phyloP scores from a whole-genome alignment of 2,797 vertebrate species.

The Chloroceryle inda region DNA sequence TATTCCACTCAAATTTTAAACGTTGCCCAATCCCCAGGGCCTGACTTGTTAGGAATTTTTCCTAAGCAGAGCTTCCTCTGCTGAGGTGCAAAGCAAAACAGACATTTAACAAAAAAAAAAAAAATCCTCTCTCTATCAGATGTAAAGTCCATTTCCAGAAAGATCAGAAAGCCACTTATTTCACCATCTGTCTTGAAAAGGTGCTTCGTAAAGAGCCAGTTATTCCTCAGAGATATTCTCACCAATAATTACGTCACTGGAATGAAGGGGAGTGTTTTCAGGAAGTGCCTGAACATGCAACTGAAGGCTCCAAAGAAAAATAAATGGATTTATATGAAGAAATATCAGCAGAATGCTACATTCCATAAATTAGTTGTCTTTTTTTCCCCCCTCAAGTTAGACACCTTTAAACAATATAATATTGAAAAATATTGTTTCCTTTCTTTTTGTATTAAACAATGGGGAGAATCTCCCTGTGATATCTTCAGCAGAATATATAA shows the following conservation, averaged over 20 bases:
- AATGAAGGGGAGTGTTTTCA: conserved; percentile 44
- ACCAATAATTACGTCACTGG: conserved; percentile 21
- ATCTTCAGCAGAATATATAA: not conserved
- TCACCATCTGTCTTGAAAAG: conserved; percentile 15
- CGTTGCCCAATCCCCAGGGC: not conserved
- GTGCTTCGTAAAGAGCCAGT: not conserved
- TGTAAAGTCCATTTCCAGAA: not conserved
- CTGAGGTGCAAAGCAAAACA: not conserved
- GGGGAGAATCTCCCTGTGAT: not conserved
- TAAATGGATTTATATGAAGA: conserved; percentile 49
- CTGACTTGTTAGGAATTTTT: not conserved
- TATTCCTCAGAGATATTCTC: not conserved
- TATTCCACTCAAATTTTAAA: not conserved
- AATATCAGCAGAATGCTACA: conserved; percentile 25
- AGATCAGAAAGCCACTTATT: not conserved
- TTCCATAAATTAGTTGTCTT: not conserved
- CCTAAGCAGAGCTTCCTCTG: not conserved
- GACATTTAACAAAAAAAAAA: too few species aligned
- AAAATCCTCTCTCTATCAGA: not conserved
- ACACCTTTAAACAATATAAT: conserved; percentile 47
- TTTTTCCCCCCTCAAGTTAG: not conserved
- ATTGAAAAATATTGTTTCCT: not conserved
- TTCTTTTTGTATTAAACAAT: not conserved
- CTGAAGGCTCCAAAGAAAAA: not conserved
- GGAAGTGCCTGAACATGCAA: conserved; percentile 16